Base-by-base conservation (phyloP, 2,797 vertebrate species). In the Coregonus ussuriensis region DNA sequence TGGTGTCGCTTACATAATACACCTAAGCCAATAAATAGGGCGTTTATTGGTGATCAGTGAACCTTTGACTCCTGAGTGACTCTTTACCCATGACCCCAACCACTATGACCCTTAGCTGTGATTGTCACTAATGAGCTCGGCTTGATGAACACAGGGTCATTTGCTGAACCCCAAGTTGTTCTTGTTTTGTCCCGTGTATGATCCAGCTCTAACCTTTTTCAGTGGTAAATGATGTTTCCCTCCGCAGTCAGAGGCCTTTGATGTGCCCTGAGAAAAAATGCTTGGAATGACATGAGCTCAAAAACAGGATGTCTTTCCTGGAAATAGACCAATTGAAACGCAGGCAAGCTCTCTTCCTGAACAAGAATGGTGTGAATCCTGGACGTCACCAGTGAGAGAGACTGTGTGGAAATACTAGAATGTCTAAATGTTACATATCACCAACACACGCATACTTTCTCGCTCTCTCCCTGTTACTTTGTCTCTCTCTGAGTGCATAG, bases 271-370 rank as follows among this genome's bases (percentile, higher is more conserved):
- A 75, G 76, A 53, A 74, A 52, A 84, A 85, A 83, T 79, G 73
- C 47, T 74, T 85, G 89, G 84, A 85, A 88, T 88, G 82, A 80
- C n/a, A 72, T 67, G 0, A 33, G 81, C 76, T 81, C 76, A 72
- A 84, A 86, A 88, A 85, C 85, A 85, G 83, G 84, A 88, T 87
- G 84, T 78, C 71, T 77, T 72, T 33, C 2, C 72, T 73, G n/a
- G 63, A 79, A 79, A 77, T 73, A 0, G 54, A 73, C 21, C 69
- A 72, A 37, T 62, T 15, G 41, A 25, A 25, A 69, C 29, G 37
- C 21, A 5, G 13, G 66, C 9, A 63, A 53, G 66, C 52, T 4
- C 31, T 76, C 25, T 75, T 81, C 21, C 65, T 77, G 11, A 6
- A 71, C 66, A 59, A 35, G 0, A 1, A 73, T 52, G 74, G 6